Conservation (phyloP, 92 coral and sea anemone genomes). For the Chrysogorgia sp. region DNA sequence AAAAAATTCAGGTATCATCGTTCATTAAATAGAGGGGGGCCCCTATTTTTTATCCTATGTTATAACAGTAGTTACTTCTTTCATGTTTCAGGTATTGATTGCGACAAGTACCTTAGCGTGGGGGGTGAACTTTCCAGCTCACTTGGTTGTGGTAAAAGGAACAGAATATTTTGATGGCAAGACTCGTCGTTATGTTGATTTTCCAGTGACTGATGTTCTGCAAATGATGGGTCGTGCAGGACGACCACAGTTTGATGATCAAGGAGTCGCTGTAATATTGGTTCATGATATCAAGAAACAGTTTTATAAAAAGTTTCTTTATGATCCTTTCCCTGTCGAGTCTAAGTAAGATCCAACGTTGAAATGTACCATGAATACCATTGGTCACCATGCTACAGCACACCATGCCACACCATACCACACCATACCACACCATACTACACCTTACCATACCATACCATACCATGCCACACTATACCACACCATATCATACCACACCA, state of each 20-base stretch:
- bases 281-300: constrained; percentile 99
- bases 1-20: constrained; percentile 87
- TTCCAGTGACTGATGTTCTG: constrained; percentile 96
- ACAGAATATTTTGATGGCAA: constrained; percentile 98
- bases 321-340: constrained; percentile 98
- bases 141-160: constrained; percentile 92
- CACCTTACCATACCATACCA: constrained; percentile 4
- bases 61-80: too few species aligned
- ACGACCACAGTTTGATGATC: constrained; percentile 96
- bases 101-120: constrained; percentile 98
- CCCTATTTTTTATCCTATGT: background rate
- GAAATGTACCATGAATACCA: background rate
- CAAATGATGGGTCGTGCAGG: constrained; percentile 99
- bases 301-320: constrained; percentile 95
- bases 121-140: constrained; percentile 99
- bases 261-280: constrained; percentile 97
- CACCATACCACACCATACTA: background rate
- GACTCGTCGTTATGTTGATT: constrained; percentile 88
- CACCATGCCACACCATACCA: background rate
- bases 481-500: constrained; percentile 4
- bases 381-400: background rate
- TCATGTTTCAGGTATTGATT: constrained; percentile 69
- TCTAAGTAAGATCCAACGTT: constrained; percentile 66
- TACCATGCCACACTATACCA: constrained; percentile 21
- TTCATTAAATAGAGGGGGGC: background rate